phyloP scores from a whole-genome alignment of 1,140 invertebrate species.

The Brachionus manjavacas region DNA sequence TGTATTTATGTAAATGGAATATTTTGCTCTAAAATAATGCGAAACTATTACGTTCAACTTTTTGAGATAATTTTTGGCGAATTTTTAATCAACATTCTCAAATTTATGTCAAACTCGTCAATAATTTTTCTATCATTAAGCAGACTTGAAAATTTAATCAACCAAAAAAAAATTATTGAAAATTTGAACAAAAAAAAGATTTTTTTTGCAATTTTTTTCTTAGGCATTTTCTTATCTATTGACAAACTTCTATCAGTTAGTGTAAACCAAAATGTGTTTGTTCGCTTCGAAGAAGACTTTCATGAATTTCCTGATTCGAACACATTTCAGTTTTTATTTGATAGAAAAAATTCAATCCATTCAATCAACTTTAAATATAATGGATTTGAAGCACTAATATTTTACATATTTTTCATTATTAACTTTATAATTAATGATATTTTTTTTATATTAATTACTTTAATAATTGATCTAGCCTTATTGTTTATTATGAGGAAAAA shows the following conservation, averaged over 20 bases:
- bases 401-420: neutral
- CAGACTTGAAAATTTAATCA: neutral
- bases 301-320: neutral
- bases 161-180: neutral
- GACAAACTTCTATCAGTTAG: neutral
- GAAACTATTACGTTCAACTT: neutral
- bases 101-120: neutral
- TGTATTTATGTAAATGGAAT: conserved; percentile 3
- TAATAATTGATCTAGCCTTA: neutral
- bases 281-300: neutral
- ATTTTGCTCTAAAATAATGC: neutral
- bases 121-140: neutral
- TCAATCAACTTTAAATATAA: neutral
- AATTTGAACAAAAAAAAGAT: neutral
- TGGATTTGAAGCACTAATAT: neutral
- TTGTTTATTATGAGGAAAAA: neutral
- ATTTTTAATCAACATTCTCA: neutral
- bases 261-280: neutral
- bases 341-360: neutral
- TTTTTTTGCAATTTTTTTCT: neutral
- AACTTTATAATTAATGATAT: neutral
- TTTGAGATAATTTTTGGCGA: neutral
- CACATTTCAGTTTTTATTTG: neutral
- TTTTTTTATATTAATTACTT: neutral
- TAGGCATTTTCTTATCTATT: neutral